phyloP scores from a whole-genome alignment of 2,113 vertebrate genomes.

The Cyphomyrus discorhynchus region DNA sequence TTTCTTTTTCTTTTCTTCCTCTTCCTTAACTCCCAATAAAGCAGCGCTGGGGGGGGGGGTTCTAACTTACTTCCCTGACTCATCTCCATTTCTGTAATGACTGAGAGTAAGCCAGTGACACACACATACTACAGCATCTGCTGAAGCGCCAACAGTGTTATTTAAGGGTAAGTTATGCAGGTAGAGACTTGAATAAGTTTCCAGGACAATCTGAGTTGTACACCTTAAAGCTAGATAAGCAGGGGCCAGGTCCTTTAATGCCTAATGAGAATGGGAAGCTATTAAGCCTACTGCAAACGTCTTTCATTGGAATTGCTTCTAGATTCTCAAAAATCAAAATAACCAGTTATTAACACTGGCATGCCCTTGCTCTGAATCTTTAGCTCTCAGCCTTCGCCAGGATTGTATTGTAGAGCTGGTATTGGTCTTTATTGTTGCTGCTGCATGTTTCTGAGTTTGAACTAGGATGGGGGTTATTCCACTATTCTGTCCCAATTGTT shows the following conservation, averaged over 20 bases:
- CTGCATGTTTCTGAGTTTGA: neutral
- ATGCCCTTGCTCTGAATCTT: neutral
- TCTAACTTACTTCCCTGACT: neutral
- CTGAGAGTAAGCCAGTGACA: neutral
- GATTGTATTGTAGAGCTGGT: neutral
- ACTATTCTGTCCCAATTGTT: neutral
- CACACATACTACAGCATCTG: neutral
- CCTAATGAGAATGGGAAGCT: neutral
- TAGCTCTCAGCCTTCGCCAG: neutral
- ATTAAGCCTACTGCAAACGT: neutral
- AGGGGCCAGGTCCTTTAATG: neutral
- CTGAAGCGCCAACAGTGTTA: neutral
- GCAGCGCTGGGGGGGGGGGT: neutral
- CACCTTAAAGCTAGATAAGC: neutral
- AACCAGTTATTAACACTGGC: neutral
- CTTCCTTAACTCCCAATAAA: neutral
- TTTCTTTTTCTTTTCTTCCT: neutral
- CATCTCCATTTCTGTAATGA: neutral
- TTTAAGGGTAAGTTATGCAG: neutral
- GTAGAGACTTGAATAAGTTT: neutral
- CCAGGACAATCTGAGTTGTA: neutral
- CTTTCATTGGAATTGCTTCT: neutral
- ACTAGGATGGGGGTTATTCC: neutral
- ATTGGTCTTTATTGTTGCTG: neutral
- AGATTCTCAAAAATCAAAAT: neutral